These are phyloP conservation scores for Liposcelis brunnea DNA, from an alignment of 2,888 invertebrate genomes.

Conservation along the genomic window DNA sequence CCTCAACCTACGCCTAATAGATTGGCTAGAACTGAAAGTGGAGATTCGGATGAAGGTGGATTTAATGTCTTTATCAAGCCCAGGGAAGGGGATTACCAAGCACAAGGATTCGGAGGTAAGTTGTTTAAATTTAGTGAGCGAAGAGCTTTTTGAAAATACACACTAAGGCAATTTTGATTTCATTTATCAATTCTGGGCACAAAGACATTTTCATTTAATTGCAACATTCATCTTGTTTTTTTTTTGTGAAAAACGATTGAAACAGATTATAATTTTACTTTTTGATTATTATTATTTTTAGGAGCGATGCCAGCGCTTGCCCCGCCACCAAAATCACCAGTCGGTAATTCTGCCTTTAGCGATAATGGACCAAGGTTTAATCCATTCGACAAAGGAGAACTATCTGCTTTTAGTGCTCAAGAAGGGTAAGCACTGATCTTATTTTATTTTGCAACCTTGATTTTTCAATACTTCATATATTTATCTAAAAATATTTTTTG, in stretches of 20 bases:
- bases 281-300: slow-evolving; percentile 11
- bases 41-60: slow-evolving; percentile 62
- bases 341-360: slow-evolving; percentile 28
- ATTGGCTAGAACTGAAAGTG: slow-evolving; percentile 42
- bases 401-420: slow-evolving; percentile 19
- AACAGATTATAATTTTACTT: too few relatives aligned
- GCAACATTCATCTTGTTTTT: too few relatives aligned
- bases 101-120: slow-evolving; percentile 26
- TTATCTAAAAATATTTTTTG: background rate
- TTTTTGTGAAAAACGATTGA: too few relatives aligned
- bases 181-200: too few relatives aligned
- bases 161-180: too few relatives aligned
- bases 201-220: too few relatives aligned
- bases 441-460: background rate
- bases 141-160: too few relatives aligned
- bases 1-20: slow-evolving; percentile 45
- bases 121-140: background rate
- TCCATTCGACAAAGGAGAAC: slow-evolving; percentile 48
- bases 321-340: slow-evolving; percentile 45
- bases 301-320: slow-evolving; percentile 52
- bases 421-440: slow-evolving; percentile 17
- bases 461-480: background rate
- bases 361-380: slow-evolving; percentile 53
- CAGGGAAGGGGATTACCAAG: background rate
- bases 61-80: slow-evolving; percentile 61